Evolutionary conservation across 2,888 invertebrate genomes (phyloP), one percentile per base, ranked within the genome.

Genomic region (Himalopsyche kuldschensis): DNA sequence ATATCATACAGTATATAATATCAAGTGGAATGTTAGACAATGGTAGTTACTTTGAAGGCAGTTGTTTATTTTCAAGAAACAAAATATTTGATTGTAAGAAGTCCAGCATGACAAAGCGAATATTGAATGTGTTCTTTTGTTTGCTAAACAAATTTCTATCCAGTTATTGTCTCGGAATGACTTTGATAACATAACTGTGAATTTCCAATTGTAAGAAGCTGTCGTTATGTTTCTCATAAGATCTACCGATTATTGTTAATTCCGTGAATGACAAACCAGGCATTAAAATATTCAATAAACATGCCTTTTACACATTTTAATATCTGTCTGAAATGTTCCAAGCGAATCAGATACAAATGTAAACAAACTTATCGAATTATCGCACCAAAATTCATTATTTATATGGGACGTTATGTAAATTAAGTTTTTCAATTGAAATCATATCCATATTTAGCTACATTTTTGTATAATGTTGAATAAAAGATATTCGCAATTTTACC

Each of bases 181-280:
- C 48, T 82, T 75, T 75, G 80, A 81, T 81, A 81, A 81, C 80
- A 24, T 83, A 80, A 83, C 83, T 81, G 83, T 81, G 75, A 80
- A 69, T 79, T 78, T 27, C 27, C 24, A 35, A 80, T 48, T 27
- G 17, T 63, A 77, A 80, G 79, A 41, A 77, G 47, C 78, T n/a
- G 78, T 78, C 78, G 48, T 80, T 47, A 78, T 75, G 63, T 80
- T 80, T 24, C 48, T 81, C 78, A 80, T 81, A 78, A 83, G 83
- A 78, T 81, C 80, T 30, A 27, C 15, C 30, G 27, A 69, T 69
- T 69, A 69, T 27, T 69, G 27, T 27, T 69, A 27, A 11, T 69
- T 69, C 30, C 15, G 11, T 69, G 0, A 69, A 69, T 69, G 69
- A 69, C 20, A 69, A 15, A 69, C 24, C 69, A 11, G 27, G 1